Base-by-base conservation (phyloP, 2,888 invertebrate species). In the Acronicta alni region DNA sequence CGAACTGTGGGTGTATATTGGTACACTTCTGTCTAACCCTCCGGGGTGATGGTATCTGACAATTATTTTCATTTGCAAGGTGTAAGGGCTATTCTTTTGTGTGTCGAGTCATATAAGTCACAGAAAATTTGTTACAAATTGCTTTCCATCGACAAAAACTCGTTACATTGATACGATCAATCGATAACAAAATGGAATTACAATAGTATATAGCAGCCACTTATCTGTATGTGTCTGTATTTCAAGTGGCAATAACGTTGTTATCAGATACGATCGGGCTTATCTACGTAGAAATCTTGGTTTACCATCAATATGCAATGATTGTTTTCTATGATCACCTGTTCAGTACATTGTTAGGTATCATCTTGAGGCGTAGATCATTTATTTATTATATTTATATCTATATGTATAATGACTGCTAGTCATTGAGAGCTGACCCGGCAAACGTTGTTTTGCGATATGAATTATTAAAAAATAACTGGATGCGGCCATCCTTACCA, bases 121-220 rank as follows among this genome's bases (percentile, higher is more conserved):
- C 35, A 68, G n/a, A n/a, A 35, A n/a, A 15, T 30, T 47, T 20
- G 8, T 44, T 39, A 47, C 30, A 51, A 47, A 51, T 51, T 32
- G 35, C 57, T 49, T 46, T 39, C 9, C 14, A 52, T 8, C 23
- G 16, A 51, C 35, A 39, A 20, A 49, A 71, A 51, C 32, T 17
- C 30, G 58, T 54, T 67, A 17, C n/a, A 38, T 51, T 67, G 44
- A 59, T 72, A 59, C n/a, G 32, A 72, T 72, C 41, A 41, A n/a
- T 59, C 35, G 51, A 43, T 44, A 67, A 43, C 18, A 4, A 16
- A 51, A 54, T 47, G 30, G 17, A 46, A 20, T 35, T 37, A 20
- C 20, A 20, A 20, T 2, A 20, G 5, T 20, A 3, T 20, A 20
- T 20, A 3, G 5, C 15, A 35, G 26, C 26, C 26, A 23, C 10